Evolutionary conservation across 2,113 vertebrate genomes (phyloP).

Genomic region (Hyaena hyaena): DNA sequence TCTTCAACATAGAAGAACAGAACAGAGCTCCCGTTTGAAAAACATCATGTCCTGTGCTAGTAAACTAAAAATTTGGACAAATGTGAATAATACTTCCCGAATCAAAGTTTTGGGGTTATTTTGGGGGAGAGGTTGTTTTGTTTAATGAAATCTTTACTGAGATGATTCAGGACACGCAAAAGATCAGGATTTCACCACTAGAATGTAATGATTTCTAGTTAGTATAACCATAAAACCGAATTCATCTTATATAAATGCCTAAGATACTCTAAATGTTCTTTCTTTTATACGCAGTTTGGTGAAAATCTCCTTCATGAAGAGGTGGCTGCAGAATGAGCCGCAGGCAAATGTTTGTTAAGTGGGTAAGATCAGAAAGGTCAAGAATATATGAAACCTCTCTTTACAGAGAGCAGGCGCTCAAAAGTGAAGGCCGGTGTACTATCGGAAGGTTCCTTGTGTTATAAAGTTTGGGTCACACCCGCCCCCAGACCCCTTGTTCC

Average conservation of each 20-base stretch:
- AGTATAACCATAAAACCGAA: not conserved
- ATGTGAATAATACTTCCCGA: not conserved
- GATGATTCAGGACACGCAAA: no score
- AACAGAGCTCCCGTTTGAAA: not conserved
- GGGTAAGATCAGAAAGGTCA: no score
- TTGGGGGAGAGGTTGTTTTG: not conserved
- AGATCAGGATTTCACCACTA: not conserved
- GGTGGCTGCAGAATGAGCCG: no score
- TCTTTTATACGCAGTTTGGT: not conserved
- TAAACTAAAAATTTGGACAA: not conserved
- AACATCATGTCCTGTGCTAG: no score
- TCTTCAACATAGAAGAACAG: not conserved
- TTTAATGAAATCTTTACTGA: not conserved
- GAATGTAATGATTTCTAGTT: not conserved
- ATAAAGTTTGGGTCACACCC: no score
- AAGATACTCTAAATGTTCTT: not conserved
- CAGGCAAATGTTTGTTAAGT: no score
- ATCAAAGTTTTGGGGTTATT: not conserved
- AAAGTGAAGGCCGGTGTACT: no score
- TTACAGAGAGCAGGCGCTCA: no score
- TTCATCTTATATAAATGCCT: not conserved
- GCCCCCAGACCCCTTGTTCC: no score
- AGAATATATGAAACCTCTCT: no score
- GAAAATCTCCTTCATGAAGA: not conserved
- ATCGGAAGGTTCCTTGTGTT: no score